These are phyloP conservation scores for Pituophis catenifer DNA, from an alignment of 2,113 vertebrate genomes.

Conservation along the genomic window DNA sequence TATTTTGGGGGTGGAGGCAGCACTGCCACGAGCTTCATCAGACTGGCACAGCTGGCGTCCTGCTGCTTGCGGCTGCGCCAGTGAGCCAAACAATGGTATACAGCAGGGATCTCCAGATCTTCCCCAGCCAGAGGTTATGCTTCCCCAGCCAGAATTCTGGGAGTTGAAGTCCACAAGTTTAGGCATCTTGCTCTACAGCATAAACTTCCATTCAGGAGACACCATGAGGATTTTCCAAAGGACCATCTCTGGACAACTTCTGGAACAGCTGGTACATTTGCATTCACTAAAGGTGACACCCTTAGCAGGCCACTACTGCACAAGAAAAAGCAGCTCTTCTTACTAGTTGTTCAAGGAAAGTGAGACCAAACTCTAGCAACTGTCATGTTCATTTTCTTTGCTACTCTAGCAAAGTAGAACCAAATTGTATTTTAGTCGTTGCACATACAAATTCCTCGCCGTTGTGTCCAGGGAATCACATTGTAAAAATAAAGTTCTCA, in stretches of 20 bases:
- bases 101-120: neutral
- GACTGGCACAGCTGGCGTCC: too few species aligned
- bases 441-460: too few species aligned
- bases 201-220: neutral
- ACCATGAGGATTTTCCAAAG: neutral
- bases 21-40: too few species aligned
- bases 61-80: too few species aligned
- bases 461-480: too few species aligned
- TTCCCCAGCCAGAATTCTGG: neutral
- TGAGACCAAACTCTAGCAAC: neutral
- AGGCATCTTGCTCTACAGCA: neutral
- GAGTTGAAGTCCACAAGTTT: neutral
- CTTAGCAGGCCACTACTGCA: neutral
- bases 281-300: neutral
- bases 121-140: neutral
- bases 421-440: neutral
- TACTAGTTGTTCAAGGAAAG: neutral
- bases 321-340: neutral
- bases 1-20: too few species aligned
- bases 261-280: neutral
- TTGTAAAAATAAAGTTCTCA: too few species aligned
- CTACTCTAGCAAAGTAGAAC: neutral
- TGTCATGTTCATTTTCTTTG: neutral
- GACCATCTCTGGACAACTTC: neutral
- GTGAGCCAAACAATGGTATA: neutral